Base-by-base conservation (phyloP, 2,113 vertebrate genomes). In the Megalops atlanticus region DNA sequence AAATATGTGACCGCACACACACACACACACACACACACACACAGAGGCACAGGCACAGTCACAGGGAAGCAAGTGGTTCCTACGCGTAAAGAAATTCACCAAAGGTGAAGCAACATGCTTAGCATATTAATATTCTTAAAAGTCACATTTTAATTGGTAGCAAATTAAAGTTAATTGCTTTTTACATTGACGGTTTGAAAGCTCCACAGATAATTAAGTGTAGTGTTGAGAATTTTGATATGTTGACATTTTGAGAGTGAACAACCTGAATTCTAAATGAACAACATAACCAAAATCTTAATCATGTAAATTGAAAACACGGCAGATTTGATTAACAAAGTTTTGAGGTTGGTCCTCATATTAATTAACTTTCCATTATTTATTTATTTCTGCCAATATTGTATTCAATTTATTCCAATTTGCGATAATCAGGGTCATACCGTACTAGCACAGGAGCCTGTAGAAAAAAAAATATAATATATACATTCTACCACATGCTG, bases 161-260 rank as follows among this genome's bases (percentile, higher is more conserved):
- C 88, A 91, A 90, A 93, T 93, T 92, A 89, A 90, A 92, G 91
- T 91, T 93, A 92, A 93, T 93, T 93, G 89, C 89, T 80, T 92
- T 92, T 88, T 79, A 81, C 68, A 85, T 91, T 90, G 89, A 91
- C 90, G 87, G 86, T 90, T 90, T 92, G 89, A 91, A 93, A 87
- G 80, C 89, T 88, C 87, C 87, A 85, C 87, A 89, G 91, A 93
- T 92, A 94, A 93, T 92, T 89, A 92, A 93, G 89, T 87, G 87
- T 79, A 91, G 88, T 90, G 88, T 84, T 86, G 90, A 89, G 91
- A 92, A 91, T 92, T 90, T 84, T 90, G 91, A 94, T 92, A 90
- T 90, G 91, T 90, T 93, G 92, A 93, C 92, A 94, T 94, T 94
- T 92, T 90, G 85, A 89, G 88, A 93, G 89, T 86, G 88, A 91